phyloP scores from a whole-genome alignment of 2,888 invertebrate species.

The Drosophila austrosaltans region DNA sequence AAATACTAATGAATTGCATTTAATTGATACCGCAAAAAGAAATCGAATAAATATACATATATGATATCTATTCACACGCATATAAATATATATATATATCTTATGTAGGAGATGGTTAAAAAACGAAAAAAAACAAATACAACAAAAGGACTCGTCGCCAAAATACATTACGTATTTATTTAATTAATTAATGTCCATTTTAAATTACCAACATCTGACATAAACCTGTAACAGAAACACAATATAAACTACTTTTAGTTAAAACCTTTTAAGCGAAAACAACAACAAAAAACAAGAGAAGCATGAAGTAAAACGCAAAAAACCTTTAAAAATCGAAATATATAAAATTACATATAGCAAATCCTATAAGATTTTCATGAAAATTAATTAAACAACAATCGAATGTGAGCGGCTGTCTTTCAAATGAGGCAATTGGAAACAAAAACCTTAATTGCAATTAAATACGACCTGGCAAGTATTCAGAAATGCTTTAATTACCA shows the following conservation, averaged over 20 bases:
- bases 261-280: not conserved
- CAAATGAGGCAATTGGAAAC: slow-evolving; percentile 14
- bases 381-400: slow-evolving; percentile 42
- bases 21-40: slow-evolving; percentile 52
- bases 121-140: slow-evolving; percentile 26
- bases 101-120: slow-evolving; percentile 35
- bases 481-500: not conserved
- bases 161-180: slow-evolving; percentile 59
- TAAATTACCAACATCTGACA: slow-evolving; percentile 44
- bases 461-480: slow-evolving; percentile 39
- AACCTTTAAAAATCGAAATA: not conserved
- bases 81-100: slow-evolving; percentile 14
- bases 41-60: slow-evolving; percentile 15
- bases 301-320: not conserved
- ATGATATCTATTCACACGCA: slow-evolving; percentile 7
- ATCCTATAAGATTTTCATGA: slow-evolving; percentile 44
- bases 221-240: slow-evolving; percentile 8
- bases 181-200: slow-evolving; percentile 57
- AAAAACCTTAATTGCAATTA: slow-evolving; percentile 69
- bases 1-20: slow-evolving; percentile 72
- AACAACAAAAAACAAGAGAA: not conserved
- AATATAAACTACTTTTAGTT: slow-evolving; percentile 10
- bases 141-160: slow-evolving; percentile 36
- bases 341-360: slow-evolving; percentile 19
- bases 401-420: slow-evolving; percentile 20